A percentile compares a stretch with the other conserved stretches of the same genome.
Conservation (phyloP, 1,140 invertebrate genomes). For the Temnothorax nylanderi region DNA sequence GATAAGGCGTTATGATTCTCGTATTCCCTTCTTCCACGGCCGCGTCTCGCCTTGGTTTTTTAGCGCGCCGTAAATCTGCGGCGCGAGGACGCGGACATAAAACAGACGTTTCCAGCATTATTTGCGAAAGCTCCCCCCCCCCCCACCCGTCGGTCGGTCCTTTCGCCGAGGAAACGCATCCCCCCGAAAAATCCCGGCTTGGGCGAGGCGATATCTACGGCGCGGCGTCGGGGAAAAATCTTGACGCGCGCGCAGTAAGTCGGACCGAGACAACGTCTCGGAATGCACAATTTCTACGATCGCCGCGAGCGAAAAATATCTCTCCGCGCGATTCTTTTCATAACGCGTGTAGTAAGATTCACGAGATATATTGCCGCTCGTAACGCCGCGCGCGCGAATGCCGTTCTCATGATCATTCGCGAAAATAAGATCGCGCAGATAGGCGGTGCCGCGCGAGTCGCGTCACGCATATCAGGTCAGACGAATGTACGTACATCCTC, state of each 20-base stretch:
- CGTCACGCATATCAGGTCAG: slow-evolving; percentile 46
- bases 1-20: slow-evolving; percentile 36
- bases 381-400: background rate
- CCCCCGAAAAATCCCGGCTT: background rate
- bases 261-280: background rate
- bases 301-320: background rate
- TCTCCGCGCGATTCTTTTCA: background rate
- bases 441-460: background rate
- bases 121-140: slow-evolving; percentile 1
- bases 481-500: background rate
- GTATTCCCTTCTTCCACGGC: slow-evolving; percentile 5
- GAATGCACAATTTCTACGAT: background rate
- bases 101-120: slow-evolving; percentile 38
- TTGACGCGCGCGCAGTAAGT: background rate
- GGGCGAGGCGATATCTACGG: background rate
- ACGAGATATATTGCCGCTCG: background rate
- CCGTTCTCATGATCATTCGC: background rate
- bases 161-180: background rate
- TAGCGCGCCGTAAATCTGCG: slow-evolving; percentile 32
- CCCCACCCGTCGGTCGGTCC: background rate
- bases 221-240: background rate
- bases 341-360: background rate
- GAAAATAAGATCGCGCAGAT: slow-evolving; percentile 53
- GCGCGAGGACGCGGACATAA: slow-evolving; percentile 21
- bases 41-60: background rate